A percentile compares a stretch with the other conserved stretches of the same genome.
phyloP scores from a whole-genome alignment of 2,888 invertebrate species.

The Gasteruption jaculator region DNA sequence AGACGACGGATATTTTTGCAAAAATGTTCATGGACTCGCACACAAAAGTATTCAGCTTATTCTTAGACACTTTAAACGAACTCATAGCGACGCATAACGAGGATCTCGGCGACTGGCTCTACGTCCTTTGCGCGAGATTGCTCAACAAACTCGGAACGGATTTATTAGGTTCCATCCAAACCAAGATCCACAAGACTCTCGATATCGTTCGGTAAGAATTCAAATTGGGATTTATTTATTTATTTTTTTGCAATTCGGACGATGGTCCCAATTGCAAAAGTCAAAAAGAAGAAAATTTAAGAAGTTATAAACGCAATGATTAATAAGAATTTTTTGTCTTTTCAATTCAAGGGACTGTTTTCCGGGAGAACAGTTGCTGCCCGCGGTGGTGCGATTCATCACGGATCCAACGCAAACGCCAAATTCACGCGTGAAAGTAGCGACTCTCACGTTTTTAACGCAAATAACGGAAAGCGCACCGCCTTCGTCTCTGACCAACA shows the following conservation, averaged over 20 bases:
- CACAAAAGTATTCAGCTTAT: conserved; percentile 87
- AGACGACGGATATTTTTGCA: conserved; percentile 89
- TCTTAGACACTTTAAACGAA: conserved; percentile 90
- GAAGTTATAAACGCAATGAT: too few species aligned
- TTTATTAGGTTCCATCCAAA: conserved; percentile 84
- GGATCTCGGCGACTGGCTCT: conserved; percentile 90
- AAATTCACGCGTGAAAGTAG: conserved; percentile 73
- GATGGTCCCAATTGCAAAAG: neutral
- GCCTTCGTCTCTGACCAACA: conserved; percentile 40
- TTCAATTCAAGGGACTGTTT: conserved; percentile 61
- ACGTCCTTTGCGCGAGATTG: conserved; percentile 80
- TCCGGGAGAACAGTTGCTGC: conserved; percentile 59
- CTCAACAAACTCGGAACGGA: conserved; percentile 90
- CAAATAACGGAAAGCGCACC: conserved; percentile 65
- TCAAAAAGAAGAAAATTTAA: conserved; percentile 3
- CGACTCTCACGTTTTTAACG: conserved; percentile 67
- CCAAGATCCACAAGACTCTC: conserved; percentile 82
- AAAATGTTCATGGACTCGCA: conserved; percentile 98
- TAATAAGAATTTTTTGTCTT: conserved; percentile 7
- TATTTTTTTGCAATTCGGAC: conserved; percentile 10
- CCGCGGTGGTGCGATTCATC: conserved; percentile 66
- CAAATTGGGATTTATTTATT: conserved; percentile 3
- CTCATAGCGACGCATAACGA: conserved; percentile 80
- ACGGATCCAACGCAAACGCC: conserved; percentile 92
- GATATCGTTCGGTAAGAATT: conserved; percentile 65